Evolutionary conservation across 1,140 invertebrate genomes (phyloP), one percentile per base, ranked within the genome.

Genomic region (Drosophila tropicalis): DNA sequence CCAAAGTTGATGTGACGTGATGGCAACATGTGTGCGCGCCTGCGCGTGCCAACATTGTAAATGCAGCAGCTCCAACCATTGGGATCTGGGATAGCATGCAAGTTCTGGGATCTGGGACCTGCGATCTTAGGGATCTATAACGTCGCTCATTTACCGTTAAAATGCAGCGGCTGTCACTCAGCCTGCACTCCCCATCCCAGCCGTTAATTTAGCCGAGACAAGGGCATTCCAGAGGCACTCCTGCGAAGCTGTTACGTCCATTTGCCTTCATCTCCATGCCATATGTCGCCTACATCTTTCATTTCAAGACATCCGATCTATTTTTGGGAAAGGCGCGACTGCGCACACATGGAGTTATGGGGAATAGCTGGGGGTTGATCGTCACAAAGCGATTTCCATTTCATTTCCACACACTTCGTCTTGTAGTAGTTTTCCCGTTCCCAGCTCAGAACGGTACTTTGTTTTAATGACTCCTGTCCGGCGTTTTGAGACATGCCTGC

Each of bases 91-190:
- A 58, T 71, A 65, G 0, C 12, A 39, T 39, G 10, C 36, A 12
- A 39, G 44, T 67, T 72, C 58, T 13, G 3, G 65, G 55, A 65
- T 29, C 34, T 36, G 19, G 41, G 19, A 36, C 17, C n/a, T 36
- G 19, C 54, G 36, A 63, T 55, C 40, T 64, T 40, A 19, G 54
- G 69, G 63, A 58, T 47, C 51, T 63, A 22, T 78, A 67, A 54
- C 82, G 67, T 87, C 73, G 82, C 80, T 79, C 79, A 86, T 87
- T 86, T 89, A 83, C 83, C 83, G 83, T 86, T 87, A 80, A 87
- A 84, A 69, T 74, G 72, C 78, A 76, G 61, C 56, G 70, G 71
- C 81, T 79, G 84, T 90, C 85, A 85, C 76, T 89, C 84, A 79
- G 44, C 61, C 76, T 58, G 71, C 79, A 87, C 82, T 81, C 82